These are phyloP conservation scores for Phengaris arion DNA, from an alignment of 2,888 invertebrate genomes.

Conservation along the genomic window DNA sequence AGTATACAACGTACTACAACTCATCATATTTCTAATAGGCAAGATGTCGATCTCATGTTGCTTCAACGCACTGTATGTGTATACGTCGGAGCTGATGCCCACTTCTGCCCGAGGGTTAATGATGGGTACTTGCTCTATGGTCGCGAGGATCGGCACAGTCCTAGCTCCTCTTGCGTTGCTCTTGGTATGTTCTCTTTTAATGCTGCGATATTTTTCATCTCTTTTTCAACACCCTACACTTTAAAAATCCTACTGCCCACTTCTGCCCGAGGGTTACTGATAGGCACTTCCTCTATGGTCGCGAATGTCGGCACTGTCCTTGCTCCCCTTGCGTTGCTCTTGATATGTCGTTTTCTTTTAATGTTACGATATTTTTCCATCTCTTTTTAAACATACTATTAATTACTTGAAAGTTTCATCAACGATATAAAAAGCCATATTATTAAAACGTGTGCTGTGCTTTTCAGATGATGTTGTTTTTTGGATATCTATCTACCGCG, in stretches of 20 bases:
- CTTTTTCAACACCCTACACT: background rate
- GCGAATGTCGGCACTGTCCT: slow-evolving; percentile 82
- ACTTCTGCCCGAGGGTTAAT: slow-evolving; percentile 81
- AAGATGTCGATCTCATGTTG: slow-evolving; percentile 67
- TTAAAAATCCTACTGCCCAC: slow-evolving; percentile 50
- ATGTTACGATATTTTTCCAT: too few relatives aligned
- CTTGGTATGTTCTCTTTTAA: slow-evolving; percentile 62
- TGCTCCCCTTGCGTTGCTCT: slow-evolving; percentile 82
- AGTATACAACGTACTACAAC: slow-evolving; percentile 54
- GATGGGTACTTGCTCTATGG: slow-evolving; percentile 82
- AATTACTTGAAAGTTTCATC: too few relatives aligned
- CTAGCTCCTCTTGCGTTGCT: slow-evolving; percentile 84
- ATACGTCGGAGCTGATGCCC: slow-evolving; percentile 84
- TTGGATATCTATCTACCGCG: too few relatives aligned
- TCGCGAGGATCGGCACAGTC: slow-evolving; percentile 82
- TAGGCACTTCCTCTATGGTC: slow-evolving; percentile 82
- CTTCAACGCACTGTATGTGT: slow-evolving; percentile 68
- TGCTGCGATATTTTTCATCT: background rate
- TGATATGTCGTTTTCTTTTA: too few relatives aligned
- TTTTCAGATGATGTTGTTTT: too few relatives aligned
- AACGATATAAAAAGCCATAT: too few relatives aligned
- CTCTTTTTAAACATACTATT: too few relatives aligned
- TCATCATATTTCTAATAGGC: slow-evolving; percentile 66
- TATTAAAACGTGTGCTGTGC: too few relatives aligned
- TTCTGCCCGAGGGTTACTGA: slow-evolving; percentile 78